Conservation (phyloP, 1,140 invertebrate species). For the Drosophila tsacasi region DNA sequence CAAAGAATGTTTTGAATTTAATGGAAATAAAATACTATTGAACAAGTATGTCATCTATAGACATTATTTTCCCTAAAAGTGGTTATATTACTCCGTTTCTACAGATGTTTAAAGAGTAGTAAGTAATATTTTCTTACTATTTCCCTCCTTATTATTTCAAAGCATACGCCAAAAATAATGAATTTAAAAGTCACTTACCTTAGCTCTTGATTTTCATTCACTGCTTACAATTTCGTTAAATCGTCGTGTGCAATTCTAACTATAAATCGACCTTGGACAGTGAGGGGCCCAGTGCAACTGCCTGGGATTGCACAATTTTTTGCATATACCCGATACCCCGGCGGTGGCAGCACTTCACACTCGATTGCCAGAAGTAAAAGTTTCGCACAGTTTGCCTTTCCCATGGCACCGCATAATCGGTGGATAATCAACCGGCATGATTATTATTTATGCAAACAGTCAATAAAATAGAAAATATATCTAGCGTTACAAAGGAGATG, state of each 20-base stretch:
- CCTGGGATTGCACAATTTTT: constrained; percentile 37
- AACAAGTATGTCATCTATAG: background rate
- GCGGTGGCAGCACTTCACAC: constrained; percentile 52
- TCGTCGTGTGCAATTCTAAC: constrained; percentile 43
- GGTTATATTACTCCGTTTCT: background rate
- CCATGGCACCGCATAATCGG: constrained; percentile 22
- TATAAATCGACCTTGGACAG: constrained; percentile 48
- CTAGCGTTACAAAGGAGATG: constrained; percentile 11
- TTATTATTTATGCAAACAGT: constrained; percentile 63
- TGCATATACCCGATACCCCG: constrained; percentile 22
- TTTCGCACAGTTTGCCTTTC: constrained; percentile 44
- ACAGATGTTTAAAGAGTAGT: no score
- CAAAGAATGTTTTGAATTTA: no score
- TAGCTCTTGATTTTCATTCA: background rate
- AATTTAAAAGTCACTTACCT: background rate
- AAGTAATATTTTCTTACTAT: background rate
- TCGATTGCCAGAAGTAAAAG: constrained; percentile 66
- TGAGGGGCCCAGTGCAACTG: constrained; percentile 18
- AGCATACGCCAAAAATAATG: background rate
- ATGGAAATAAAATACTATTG: background rate
- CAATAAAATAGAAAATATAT: constrained; percentile 53
- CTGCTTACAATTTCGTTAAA: constrained; percentile 14
- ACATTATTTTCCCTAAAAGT: background rate
- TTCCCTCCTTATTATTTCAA: background rate
- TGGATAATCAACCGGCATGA: background rate